Evolutionary conservation across 2,888 invertebrate species (phyloP).

Genomic region (Pelosia muscerda): DNA sequence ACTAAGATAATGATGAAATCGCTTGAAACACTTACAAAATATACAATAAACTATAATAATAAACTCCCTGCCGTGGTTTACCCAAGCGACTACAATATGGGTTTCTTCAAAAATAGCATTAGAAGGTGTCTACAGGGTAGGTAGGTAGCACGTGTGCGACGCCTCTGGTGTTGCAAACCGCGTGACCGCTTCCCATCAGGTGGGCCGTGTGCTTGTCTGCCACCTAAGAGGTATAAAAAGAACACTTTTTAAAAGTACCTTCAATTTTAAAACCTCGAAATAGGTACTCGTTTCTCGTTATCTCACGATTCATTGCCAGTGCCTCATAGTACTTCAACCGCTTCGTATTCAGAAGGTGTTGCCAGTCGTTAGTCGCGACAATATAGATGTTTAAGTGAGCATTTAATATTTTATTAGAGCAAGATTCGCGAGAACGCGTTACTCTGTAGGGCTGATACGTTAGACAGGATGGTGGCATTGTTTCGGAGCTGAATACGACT

Average conservation of each 20-base stretch:
- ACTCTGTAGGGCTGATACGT: constrained; percentile 57
- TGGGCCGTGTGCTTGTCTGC: no score
- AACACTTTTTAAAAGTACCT: not conserved
- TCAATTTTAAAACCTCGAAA: not conserved
- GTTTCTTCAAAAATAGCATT: no score
- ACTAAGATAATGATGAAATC: no score
- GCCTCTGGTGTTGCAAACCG: no score
- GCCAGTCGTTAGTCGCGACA: constrained; percentile 77
- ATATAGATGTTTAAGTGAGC: constrained; percentile 82
- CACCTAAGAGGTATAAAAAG: not conserved
- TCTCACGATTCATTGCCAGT: constrained; percentile 20
- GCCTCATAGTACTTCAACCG: constrained; percentile 37
- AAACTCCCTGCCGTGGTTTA: no score
- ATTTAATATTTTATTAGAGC: constrained; percentile 82
- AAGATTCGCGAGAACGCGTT: constrained; percentile 71
- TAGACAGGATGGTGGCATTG: not conserved
- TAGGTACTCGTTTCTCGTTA: constrained; percentile 12
- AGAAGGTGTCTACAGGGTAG: no score
- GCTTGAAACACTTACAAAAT: no score
- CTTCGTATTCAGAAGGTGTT: constrained; percentile 85
- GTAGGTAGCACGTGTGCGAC: no score
- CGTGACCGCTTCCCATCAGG: no score
- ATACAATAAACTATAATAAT: not conserved
- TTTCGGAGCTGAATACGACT: not conserved
- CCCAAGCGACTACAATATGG: no score